These are phyloP conservation scores for Labia minor DNA, from an alignment of 2,888 invertebrate species.

Conservation along the genomic window DNA sequence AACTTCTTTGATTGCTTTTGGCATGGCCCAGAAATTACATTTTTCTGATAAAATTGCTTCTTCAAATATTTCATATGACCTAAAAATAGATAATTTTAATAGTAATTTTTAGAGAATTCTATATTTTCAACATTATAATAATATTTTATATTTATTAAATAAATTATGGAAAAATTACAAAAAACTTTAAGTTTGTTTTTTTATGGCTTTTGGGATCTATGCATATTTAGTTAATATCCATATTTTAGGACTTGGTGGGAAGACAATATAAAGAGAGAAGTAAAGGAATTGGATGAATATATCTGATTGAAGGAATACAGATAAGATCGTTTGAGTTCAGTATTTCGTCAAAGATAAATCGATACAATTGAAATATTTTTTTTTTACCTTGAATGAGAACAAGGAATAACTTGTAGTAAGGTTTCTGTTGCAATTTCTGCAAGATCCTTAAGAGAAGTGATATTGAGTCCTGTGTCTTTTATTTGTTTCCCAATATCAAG, in stretches of 20 bases:
- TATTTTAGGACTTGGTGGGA: not conserved
- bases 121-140: too few species aligned
- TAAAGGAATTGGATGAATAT: too few species aligned
- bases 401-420: not conserved
- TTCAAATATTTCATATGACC: not conserved
- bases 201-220: not conserved
- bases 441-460: not conserved
- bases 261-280: too few species aligned
- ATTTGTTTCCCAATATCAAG: not conserved
- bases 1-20: not conserved
- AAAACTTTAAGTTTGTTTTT: not conserved
- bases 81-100: not conserved
- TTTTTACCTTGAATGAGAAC: not conserved
- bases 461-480: not conserved
- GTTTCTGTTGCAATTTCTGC: not conserved
- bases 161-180: not conserved
- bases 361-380: too few species aligned
- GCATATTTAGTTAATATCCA: not conserved
- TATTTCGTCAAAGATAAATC: too few species aligned
- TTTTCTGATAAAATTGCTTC: not conserved
- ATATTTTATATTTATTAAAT: too few species aligned
- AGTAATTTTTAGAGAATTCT: too few species aligned
- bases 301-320: too few species aligned
- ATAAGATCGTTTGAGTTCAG: too few species aligned
- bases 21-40: not conserved